Evolutionary conservation across 1,140 invertebrate genomes (phyloP), one percentile per base, ranked within the genome.

Genomic region (Calephelis nemesis): DNA sequence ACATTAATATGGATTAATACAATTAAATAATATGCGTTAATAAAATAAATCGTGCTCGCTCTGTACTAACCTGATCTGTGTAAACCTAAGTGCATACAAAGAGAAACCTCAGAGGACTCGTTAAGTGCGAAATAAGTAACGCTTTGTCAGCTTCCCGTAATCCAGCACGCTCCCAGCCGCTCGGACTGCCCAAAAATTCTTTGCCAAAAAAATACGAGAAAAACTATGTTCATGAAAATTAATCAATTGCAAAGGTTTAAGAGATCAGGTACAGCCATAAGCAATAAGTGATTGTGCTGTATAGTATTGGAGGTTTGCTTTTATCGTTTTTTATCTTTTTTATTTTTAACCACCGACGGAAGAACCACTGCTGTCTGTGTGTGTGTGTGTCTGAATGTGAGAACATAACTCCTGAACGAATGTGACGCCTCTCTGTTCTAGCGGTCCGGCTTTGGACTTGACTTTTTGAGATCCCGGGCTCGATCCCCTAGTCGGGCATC

Each of bases 61-160:
- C 72, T 75, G 52, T 47, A 11, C 10, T 9, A 52, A 15, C 8
- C 47, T 73, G 64, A 62, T 69, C 74, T 76, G 42, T 65, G 67
- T 47, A 64, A 66, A 66, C 45, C 65, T 65, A 70, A 74, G 54
- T 72, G 71, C 75, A 74, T 73, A 74, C 73, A 71, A 77, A 72
- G 66, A 71, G 50, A 74, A 74, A 68, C 72, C 65, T 50, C 64
- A 71, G 70, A 70, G 68, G 63, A 69, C 69, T 76, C 74, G 74
- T 76, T 78, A 76, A 78, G 74, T 76, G 73, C 77, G 68, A 74
- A 78, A 74, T 74, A 70, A 71, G 71, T 70, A 74, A 68, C 64
- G 73, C 73, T 75, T 70, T 75, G 77, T 79, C 77, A 79, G 75
- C 77, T 72, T 54, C 30, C 71, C 54, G 48, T 70, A 71, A 71